phyloP scores from a whole-genome alignment of 2,113 vertebrate species.

The Daboia siamensis region DNA sequence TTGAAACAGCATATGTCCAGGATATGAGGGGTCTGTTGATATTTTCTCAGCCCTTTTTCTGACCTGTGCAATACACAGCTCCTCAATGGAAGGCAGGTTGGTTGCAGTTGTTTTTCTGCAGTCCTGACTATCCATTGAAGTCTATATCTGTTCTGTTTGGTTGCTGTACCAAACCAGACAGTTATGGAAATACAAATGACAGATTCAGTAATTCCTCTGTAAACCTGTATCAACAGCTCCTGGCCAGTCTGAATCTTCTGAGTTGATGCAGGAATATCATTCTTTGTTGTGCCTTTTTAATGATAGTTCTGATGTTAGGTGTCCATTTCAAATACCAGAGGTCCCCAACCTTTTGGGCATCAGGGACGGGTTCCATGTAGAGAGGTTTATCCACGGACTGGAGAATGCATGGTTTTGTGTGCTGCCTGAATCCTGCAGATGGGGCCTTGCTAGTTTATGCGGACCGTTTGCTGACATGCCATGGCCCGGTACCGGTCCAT shows the following conservation, averaged over 20 bases:
- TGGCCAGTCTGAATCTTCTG: not conserved
- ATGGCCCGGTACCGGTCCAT: too few relatives aligned
- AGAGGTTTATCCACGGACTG: too few relatives aligned
- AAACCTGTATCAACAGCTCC: not conserved
- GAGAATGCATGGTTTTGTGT: too few relatives aligned
- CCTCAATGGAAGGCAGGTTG: not conserved
- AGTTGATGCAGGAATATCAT: not conserved
- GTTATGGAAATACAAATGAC: not conserved
- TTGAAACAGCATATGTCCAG: not conserved
- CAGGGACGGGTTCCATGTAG: too few relatives aligned
- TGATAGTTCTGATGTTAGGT: not conserved
- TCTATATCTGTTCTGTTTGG: too few relatives aligned
- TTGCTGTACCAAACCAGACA: too few relatives aligned
- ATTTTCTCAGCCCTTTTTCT: not conserved
- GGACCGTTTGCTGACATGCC: too few relatives aligned
- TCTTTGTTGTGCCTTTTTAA: not conserved
- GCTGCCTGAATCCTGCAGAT: too few relatives aligned
- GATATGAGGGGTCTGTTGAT: not conserved
- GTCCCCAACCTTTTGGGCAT: too few relatives aligned
- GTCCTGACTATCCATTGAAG: too few relatives aligned
- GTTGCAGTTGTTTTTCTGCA: not conserved
- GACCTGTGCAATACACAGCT: not conserved
- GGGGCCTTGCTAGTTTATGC: too few relatives aligned
- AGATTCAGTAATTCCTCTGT: not conserved
- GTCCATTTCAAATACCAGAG: not conserved